Percentiles rank a stretch among this genome's conserved stretches.
Conservation (phyloP, 1,140 invertebrate genomes). For the Eubasilissa regina region DNA sequence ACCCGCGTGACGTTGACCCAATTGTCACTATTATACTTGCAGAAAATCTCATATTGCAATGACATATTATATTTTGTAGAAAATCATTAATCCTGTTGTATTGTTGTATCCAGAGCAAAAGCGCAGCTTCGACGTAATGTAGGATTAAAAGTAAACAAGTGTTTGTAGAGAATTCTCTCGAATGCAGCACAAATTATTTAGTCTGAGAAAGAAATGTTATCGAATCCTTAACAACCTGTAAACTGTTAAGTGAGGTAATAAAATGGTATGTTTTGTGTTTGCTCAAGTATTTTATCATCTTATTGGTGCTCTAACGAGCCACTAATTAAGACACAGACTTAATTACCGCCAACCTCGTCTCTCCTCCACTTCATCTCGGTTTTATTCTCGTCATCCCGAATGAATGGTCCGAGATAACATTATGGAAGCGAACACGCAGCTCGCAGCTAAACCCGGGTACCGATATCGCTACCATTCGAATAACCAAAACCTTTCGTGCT, state of each 20-base stretch:
- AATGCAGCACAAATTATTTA: no score
- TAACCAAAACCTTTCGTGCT: background rate
- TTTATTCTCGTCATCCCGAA: background rate
- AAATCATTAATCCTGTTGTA: background rate
- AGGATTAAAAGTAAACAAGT: no score
- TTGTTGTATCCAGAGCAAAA: no score
- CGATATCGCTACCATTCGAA: background rate
- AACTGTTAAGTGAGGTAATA: no score
- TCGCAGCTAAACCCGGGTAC: background rate
- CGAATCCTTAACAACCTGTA: no score
- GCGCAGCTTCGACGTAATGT: no score
- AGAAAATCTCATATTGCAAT: background rate
- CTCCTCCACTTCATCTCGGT: background rate
- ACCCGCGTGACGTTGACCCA: background rate
- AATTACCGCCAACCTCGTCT: background rate
- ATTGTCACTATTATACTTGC: background rate
- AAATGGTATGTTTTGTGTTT: no score
- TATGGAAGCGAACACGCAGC: background rate
- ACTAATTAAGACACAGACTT: no score
- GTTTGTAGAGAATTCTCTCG: no score
- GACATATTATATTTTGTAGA: background rate
- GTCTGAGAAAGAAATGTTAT: no score
- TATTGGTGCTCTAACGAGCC: no score
- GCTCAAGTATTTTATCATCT: no score
- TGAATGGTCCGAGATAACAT: conserved; percentile 19